Conservation (phyloP, 2,113 vertebrate species). For the Ailurus styani region DNA sequence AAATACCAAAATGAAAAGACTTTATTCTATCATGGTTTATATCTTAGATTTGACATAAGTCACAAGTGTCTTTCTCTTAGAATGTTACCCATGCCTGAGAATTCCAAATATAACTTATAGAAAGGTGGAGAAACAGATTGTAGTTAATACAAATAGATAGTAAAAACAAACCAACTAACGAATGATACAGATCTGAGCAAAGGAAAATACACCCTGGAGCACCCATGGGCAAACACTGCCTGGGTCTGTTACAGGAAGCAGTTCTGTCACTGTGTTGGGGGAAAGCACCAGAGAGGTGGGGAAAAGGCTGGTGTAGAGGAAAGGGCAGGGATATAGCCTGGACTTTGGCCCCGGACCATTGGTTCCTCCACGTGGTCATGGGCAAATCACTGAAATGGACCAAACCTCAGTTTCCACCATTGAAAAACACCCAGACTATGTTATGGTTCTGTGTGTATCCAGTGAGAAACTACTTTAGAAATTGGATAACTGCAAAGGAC, state of each 20-base stretch:
- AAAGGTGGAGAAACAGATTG: not conserved
- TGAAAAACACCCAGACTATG: not conserved
- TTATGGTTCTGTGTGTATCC: not conserved
- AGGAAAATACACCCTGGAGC: not conserved
- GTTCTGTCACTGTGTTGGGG: rapidly evolving
- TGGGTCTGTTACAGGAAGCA: not conserved
- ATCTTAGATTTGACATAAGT: not conserved
- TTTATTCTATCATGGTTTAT: not conserved
- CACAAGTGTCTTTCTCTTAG: not conserved
- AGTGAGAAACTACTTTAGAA: not conserved
- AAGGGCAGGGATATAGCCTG: not conserved
- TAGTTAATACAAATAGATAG: not conserved
- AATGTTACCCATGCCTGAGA: not conserved
- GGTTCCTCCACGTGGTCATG: not conserved
- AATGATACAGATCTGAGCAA: not conserved
- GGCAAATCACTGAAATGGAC: not conserved
- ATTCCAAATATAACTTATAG: not conserved
- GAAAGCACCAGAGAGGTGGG: not conserved
- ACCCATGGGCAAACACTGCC: rapidly evolving
- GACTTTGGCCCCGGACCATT: rapidly evolving
- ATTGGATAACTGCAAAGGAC: not conserved
- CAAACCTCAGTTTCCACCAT: not conserved
- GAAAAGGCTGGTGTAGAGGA: not conserved
- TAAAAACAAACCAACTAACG: not conserved
- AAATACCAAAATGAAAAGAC: not conserved